A percentile compares a stretch with the other conserved stretches of the same genome.
phyloP scores from a whole-genome alignment of 2,797 vertebrate species.

The Phylloscopus collybita region DNA sequence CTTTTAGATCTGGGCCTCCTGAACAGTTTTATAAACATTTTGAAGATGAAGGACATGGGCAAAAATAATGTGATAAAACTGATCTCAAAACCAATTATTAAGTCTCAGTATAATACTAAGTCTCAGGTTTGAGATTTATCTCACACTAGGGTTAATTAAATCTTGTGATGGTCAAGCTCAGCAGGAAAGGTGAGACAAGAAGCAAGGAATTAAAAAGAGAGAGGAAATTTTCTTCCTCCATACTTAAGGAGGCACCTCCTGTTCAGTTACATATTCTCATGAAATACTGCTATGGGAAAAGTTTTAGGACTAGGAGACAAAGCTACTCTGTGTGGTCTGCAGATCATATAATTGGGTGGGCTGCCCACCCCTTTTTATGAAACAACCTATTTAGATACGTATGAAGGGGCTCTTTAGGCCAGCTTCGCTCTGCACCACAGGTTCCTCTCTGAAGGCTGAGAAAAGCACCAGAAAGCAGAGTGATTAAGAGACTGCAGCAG shows the following conservation, averaged over 20 bases:
- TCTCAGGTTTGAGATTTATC: background rate
- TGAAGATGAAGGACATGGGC: background rate
- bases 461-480: background rate
- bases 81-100: background rate
- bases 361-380: rapidly evolving
- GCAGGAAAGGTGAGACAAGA: background rate
- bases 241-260: background rate
- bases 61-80: background rate
- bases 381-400: background rate
- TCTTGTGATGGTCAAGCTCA: background rate
- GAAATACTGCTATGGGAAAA: background rate
- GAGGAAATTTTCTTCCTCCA: background rate
- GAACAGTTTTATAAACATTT: background rate
- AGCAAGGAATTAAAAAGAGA: background rate
- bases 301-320: background rate
- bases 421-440: background rate
- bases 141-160: background rate
- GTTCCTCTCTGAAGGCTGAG: background rate
- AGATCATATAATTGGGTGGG: background rate
- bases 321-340: background rate
- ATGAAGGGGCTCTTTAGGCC: background rate
- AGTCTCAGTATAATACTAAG: background rate
- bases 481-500: background rate
- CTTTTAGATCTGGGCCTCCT: background rate
- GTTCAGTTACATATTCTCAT: background rate